These are phyloP conservation scores for Tortrix viridana DNA, from an alignment of 2,888 invertebrate genomes.

Conservation along the genomic window DNA sequence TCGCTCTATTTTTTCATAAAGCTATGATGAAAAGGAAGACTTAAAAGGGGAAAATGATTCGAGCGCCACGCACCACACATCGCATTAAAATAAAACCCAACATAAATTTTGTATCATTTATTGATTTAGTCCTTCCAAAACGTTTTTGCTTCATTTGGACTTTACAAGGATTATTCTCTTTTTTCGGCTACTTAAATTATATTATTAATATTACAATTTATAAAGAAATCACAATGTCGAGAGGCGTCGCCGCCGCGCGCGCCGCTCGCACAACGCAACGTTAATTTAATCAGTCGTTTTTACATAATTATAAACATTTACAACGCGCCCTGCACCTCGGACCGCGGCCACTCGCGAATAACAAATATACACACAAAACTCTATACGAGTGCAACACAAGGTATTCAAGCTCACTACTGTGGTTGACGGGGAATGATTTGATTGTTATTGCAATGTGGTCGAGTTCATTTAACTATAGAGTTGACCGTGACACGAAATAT, in stretches of 20 bases:
- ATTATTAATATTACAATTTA: conserved; percentile 70
- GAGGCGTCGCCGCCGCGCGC: conserved; percentile 57
- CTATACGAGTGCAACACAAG: too few species aligned
- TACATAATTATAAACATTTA: conserved; percentile 69
- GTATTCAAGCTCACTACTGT: too few species aligned
- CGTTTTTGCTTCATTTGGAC: conserved; percentile 77
- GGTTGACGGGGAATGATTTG: neutral
- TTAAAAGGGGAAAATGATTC: too few species aligned
- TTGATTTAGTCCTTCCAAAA: conserved; percentile 79
- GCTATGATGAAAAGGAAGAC: too few species aligned
- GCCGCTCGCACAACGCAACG: conserved; percentile 56
- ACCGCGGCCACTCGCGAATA: conserved; percentile 26
- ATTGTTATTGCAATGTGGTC: neutral
- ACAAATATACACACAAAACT: neutral
- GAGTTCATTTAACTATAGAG: neutral
- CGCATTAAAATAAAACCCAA: conserved; percentile 70
- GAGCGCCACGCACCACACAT: too few species aligned
- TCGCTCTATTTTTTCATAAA: too few species aligned
- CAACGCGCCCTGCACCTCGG: conserved; percentile 45
- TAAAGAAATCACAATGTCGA: conserved; percentile 82
- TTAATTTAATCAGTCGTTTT: conserved; percentile 79
- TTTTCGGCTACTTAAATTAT: conserved; percentile 81
- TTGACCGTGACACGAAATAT: too few species aligned
- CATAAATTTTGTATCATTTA: conserved; percentile 79
- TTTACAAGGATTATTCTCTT: conserved; percentile 78